Base-by-base conservation (phyloP, 2,113 vertebrate genomes). In the Tupaia tana region DNA sequence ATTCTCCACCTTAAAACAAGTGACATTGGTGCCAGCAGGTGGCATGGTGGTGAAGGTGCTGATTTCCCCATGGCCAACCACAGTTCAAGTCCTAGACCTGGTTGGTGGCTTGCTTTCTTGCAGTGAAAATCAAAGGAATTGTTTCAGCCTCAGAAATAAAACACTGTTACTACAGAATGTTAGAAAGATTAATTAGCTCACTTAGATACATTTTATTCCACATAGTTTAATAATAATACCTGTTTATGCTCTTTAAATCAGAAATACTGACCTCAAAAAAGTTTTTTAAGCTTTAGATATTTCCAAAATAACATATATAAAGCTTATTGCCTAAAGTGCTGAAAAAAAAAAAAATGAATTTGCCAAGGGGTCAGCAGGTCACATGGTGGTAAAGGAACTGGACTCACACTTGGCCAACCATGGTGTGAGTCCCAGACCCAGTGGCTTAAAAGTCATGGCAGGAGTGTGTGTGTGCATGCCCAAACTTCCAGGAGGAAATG, bases 291-390 rank as follows among this genome's bases (percentile, higher is more conserved):
- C 94, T 88, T 82, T n/a, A 90, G 59, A 56, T 63, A 81, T 59
- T 95, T 94, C 43, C 85, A 79, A 91, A 93, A 43, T 69, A 94
- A 85, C 63, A 6, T 79, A 85, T 79, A 16, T 31, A 86, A 86
- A 96, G 6, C 2, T 80, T 27, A 89, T 85, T 84, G 73, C 10
- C 70, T 80, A 89, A 92, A 89, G 29, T 12, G 89, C 61, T 81
- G 64, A 22, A 78, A 94, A 87, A 71, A 94, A 87, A 71, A 43
- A 43, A 43, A 43, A 43, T 43, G 43, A 43, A 43, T 43, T 43
- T 43, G 43, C 43, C 43, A 43, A 43, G 43, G 43, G 43, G 43
- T 43, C 43, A 43, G 43, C 43, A 43, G 43, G 43, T 43, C 4
- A 6, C 43, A 43, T 43, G 43, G 43, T 43, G 4, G 43, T 43